These are phyloP conservation scores for Bombus huntii DNA, from an alignment of 1,140 invertebrate species.

Conservation along the genomic window DNA sequence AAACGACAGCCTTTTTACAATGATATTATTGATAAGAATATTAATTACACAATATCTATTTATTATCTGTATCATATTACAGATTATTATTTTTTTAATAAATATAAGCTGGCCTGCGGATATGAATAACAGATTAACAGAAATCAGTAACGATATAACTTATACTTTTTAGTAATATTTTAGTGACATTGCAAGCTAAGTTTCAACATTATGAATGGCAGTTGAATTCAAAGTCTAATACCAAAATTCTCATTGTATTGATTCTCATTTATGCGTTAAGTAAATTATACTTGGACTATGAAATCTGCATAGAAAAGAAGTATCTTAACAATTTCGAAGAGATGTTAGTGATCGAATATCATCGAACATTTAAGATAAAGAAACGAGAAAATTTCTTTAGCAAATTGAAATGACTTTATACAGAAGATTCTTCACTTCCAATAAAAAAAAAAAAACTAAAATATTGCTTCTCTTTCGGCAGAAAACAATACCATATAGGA, in stretches of 20 bases:
- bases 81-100: constrained; percentile 59
- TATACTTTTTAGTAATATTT: background rate
- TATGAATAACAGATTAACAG: constrained; percentile 5
- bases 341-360: background rate
- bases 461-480: background rate
- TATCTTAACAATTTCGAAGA: background rate
- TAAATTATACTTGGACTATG: background rate
- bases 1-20: constrained; percentile 19
- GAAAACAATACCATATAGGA: constrained; percentile 17
- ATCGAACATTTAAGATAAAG: background rate
- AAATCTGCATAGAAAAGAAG: background rate
- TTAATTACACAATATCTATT: constrained; percentile 26
- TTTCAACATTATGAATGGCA: background rate
- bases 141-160: background rate
- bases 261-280: background rate
- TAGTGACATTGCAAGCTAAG: background rate
- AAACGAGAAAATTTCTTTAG: background rate
- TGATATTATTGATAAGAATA: constrained; percentile 23
- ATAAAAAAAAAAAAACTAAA: background rate
- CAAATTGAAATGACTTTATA: background rate
- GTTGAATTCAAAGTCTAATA: background rate
- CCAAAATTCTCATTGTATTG: background rate
- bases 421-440: background rate
- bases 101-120: constrained; percentile 9
- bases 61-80: constrained; percentile 25